phyloP scores from a whole-genome alignment of 92 coral and sea anemone species.

The Desmophyllum pertusum region DNA sequence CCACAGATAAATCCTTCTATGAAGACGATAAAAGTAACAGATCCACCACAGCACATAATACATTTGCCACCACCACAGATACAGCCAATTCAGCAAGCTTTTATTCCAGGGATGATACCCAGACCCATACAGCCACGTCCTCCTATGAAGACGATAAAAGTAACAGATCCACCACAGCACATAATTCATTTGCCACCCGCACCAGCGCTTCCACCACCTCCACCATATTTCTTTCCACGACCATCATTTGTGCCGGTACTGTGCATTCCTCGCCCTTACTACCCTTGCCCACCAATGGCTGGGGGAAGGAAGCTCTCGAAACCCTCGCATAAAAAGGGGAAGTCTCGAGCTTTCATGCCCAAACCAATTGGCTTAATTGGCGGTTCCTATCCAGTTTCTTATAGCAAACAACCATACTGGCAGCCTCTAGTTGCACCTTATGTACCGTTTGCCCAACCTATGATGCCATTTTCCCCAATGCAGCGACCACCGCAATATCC shows the following conservation, averaged over 20 bases:
- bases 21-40: neutral
- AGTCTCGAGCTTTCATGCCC: constrained; percentile 38
- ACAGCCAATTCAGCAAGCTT: no score
- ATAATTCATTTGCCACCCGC: constrained; percentile 34
- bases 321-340: constrained; percentile 29
- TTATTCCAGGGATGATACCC: no score
- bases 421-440: constrained; percentile 10
- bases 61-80: neutral
- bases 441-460: neutral
- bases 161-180: constrained; percentile 26
- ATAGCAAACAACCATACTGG: neutral
- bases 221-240: neutral
- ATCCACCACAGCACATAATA: neutral
- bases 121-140: no score
- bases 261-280: constrained; percentile 43
- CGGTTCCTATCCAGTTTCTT: constrained; percentile 6
- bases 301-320: constrained; percentile 29
- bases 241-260: constrained; percentile 24
- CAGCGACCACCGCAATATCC: constrained; percentile 25
- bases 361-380: neutral
- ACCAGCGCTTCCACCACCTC: constrained; percentile 11
- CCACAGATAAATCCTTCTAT: neutral
- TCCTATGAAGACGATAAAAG: neutral
- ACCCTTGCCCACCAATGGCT: constrained; percentile 40
- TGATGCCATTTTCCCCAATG: neutral